phyloP scores from a whole-genome alignment of 2,888 invertebrate genomes.

The Hydroisotoma schaefferi region DNA sequence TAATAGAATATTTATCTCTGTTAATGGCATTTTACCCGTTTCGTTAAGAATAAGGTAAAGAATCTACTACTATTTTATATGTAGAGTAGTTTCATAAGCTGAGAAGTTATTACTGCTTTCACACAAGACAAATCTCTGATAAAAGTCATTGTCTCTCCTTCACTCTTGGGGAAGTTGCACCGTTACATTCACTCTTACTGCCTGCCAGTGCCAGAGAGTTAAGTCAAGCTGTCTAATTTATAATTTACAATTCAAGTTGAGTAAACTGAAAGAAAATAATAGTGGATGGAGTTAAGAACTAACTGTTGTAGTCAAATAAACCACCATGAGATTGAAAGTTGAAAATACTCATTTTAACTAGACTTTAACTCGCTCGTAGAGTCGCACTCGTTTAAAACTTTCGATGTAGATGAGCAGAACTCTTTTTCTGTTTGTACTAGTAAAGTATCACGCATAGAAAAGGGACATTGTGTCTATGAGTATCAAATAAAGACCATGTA shows the following conservation, averaged over 20 bases:
- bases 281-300: background rate
- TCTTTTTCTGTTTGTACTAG: background rate
- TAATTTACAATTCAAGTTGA: conserved; percentile 23
- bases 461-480: background rate
- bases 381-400: background rate
- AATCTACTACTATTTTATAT: no score
- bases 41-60: no score
- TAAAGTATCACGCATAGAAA: background rate
- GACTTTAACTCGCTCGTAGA: background rate
- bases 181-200: no score
- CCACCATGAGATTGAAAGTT: conserved; percentile 6
- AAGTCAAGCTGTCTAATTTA: conserved; percentile 22
- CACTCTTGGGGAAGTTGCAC: background rate
- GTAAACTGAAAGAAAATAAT: background rate
- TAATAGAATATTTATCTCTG: no score
- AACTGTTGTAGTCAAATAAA: no score
- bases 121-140: no score
- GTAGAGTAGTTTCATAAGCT: no score
- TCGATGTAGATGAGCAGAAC: background rate
- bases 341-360: background rate
- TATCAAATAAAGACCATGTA: no score
- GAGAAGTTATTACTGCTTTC: no score
- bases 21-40: no score
- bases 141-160: background rate
- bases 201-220: no score